Conservation (phyloP, 2,888 invertebrate species). For the Melieria picta region DNA sequence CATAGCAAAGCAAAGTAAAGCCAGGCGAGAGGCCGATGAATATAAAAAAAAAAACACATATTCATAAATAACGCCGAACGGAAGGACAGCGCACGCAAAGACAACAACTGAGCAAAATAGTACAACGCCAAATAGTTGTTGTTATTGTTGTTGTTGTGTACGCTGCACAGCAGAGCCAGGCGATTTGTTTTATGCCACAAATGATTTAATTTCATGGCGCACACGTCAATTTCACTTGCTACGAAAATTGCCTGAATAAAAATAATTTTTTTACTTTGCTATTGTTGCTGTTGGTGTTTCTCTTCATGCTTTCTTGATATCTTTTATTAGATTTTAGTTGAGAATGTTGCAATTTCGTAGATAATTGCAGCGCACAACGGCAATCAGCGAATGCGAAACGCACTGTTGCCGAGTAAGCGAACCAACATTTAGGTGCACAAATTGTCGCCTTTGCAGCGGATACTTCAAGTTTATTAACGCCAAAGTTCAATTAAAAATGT, state of each 20-base stretch:
- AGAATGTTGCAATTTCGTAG: no score
- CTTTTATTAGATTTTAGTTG: no score
- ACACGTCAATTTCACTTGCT: conserved; percentile 43
- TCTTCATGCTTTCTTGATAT: no score
- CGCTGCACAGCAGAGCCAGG: conserved; percentile 6
- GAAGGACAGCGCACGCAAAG: no score
- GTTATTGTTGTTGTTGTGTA: neutral
- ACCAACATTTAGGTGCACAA: no score
- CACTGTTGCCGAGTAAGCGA: no score
- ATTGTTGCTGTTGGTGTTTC: no score
- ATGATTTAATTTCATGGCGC: conserved; percentile 51
- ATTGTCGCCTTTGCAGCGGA: conserved; percentile 36
- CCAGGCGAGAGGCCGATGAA: neutral
- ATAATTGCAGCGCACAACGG: neutral
- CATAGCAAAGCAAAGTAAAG: neutral
- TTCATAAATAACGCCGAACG: no score
- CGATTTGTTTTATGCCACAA: conserved; percentile 58
- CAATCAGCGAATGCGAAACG: no score
- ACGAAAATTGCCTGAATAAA: neutral
- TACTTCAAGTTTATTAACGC: conserved; percentile 42
- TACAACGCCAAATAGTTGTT: no score
- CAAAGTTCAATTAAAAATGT: conserved; percentile 32
- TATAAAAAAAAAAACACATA: neutral
- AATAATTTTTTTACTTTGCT: no score
- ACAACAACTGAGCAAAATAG: no score